Evolutionary conservation across 2,797 vertebrate species (phyloP).

Genomic region (Onychomys leucogaster): DNA sequence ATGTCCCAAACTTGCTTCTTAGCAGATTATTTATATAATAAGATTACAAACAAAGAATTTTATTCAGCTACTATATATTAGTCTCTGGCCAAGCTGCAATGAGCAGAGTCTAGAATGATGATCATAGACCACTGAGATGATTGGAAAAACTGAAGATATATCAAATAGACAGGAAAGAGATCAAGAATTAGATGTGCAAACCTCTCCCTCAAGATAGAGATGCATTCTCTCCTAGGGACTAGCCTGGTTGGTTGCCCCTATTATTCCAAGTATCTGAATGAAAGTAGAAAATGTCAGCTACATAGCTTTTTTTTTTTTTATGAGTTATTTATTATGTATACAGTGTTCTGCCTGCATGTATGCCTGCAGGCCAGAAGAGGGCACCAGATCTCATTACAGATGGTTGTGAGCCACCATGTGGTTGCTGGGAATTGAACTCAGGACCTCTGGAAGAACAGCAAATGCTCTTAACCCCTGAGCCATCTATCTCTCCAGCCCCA

Average conservation of each 20-base stretch:
- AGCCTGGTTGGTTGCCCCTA: not conserved
- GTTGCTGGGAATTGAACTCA: no score
- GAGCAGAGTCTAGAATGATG: not conserved
- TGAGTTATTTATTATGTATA: no score
- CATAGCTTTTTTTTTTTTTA: no score
- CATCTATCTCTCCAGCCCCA: no score
- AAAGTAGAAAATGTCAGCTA: constrained; percentile 44
- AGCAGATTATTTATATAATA: not conserved
- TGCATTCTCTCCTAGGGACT: not conserved
- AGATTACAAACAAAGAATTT: not conserved
- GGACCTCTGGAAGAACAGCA: no score
- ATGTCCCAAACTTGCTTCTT: not conserved
- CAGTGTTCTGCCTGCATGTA: no score
- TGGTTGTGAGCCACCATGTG: no score
- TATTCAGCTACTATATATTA: not conserved
- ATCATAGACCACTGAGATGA: constrained; percentile 1
- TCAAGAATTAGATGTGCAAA: not conserved
- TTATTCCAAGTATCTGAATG: constrained; percentile 37
- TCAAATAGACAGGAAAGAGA: not conserved
- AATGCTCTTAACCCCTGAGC: no score
- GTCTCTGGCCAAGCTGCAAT: not conserved
- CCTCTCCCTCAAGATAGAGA: not conserved
- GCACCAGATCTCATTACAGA: no score
- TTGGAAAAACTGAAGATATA: not conserved
- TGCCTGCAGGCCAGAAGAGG: no score